Conservation (phyloP, 2,888 invertebrate species). For the Octonoba sinensis region DNA sequence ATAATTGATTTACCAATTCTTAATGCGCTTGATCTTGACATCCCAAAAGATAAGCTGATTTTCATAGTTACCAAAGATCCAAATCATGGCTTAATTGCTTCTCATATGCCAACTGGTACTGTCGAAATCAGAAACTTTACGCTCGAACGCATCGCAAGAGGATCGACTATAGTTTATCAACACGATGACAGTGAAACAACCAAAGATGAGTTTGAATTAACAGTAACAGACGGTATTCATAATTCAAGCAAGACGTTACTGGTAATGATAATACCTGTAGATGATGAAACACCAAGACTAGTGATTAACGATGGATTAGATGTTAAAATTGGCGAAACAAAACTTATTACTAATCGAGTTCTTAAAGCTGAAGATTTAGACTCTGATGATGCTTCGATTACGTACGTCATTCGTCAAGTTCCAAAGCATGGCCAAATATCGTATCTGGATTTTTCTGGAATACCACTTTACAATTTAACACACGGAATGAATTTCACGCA, state of each 20-base stretch:
- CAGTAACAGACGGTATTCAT: slow-evolving; percentile 70
- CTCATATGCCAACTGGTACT: slow-evolving; percentile 69
- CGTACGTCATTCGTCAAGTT: slow-evolving; percentile 69
- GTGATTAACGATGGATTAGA: slow-evolving; percentile 71
- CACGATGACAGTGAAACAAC: slow-evolving; percentile 72
- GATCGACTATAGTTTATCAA: slow-evolving; percentile 70
- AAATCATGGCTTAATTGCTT: slow-evolving; percentile 69
- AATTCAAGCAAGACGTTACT: slow-evolving; percentile 69
- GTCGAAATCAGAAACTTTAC: slow-evolving; percentile 69
- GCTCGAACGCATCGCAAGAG: slow-evolving; percentile 69
- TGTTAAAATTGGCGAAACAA: slow-evolving; percentile 69
- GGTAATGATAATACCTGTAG: slow-evolving; percentile 70
- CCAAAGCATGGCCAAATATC: slow-evolving; percentile 70
- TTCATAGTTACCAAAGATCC: slow-evolving; percentile 68
- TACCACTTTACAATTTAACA: slow-evolving; percentile 68
- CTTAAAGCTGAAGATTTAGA: slow-evolving; percentile 71
- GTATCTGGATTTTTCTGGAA: slow-evolving; percentile 42
- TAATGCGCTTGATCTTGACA: slow-evolving; percentile 70
- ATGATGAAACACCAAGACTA: slow-evolving; percentile 71
- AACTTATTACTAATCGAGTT: slow-evolving; percentile 69
- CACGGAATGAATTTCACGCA: slow-evolving; percentile 71
- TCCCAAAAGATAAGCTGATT: slow-evolving; percentile 69
- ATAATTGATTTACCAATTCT: slow-evolving; percentile 71
- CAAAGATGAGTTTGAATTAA: slow-evolving; percentile 70
- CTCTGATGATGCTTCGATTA: slow-evolving; percentile 69